Base-by-base conservation (phyloP, 2,113 vertebrate genomes). In the Nothocercus julius region DNA sequence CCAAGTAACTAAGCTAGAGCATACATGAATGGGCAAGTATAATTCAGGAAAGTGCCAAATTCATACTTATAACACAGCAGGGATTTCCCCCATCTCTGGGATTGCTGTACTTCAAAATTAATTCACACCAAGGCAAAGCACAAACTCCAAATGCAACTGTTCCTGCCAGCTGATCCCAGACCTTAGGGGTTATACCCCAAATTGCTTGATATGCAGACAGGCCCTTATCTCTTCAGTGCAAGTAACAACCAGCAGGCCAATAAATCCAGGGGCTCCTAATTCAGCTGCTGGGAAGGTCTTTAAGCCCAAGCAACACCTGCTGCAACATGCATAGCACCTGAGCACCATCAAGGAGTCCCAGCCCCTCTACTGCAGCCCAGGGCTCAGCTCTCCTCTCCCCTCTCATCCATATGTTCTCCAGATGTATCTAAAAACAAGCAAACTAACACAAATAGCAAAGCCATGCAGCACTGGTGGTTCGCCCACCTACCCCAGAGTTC, bases 171-270 rank as follows among this genome's bases (percentile, higher is more conserved):
- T 18, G 49, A 21, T 34, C 16, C 69, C 3, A 0, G 32, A 40
- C 10, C 32, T 2, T 27, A 19, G 8, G 47, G 63, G 9, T 51
- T n/a, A 38, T 32, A 19, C 8, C 5, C 36, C 9, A 1, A 76
- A 34, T 19, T 42, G 14, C 0, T 1, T 27, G 0, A 0, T 3
- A 17, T 1, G 0, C 53, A 45, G 27, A 58, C 25, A 3, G 2
- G 34, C 54, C 75, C 51, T 49, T 56, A 30, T 56, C 22, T 13
- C 7, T 4, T n/a, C 7, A 44, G 25, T 0, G 4, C 15, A 30
- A n/a, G 25, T 8, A 27, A 9, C 64, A 44, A 19, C 14, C 42
- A 58, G 28, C 5, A 44, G 38, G 4, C 8, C 49, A 30, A 30
- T 20, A 22, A 8, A 56, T 9, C 54, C 7, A 22, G 18, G 20